Evolutionary conservation across 1,140 invertebrate species (phyloP), one percentile per base, ranked within the genome.

Genomic region (Diachasma alloeum): DNA sequence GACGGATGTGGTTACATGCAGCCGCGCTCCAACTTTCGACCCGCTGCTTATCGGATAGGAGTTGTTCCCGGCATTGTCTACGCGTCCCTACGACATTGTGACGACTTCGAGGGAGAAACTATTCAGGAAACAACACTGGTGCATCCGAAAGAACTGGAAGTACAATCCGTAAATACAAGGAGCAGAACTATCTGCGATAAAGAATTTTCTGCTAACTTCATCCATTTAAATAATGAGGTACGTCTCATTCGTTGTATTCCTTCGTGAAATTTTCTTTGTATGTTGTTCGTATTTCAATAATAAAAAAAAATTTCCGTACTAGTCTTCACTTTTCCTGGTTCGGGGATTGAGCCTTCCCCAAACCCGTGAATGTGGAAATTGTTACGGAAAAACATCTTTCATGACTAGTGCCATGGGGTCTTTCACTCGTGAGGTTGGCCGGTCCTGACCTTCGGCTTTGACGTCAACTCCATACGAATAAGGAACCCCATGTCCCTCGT

Each of bases 1-100:
- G 87, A 89, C 53, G 83, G 82, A 73, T 85, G 86, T 74, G 87
- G 85, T 1, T 89, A 90, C 72, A 83, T 88, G 81, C 87, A 88
- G 77, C 88, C 88, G 5, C 84, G 82, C 24, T 74, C 84, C 70
- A 82, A 85, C 59, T 85, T 85, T 46, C 82, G 81, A 31, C 82
- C 84, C 9, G 75, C 80, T 13, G 82, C 78, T 17, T 83, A 84
- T 42, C 82, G 81, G 0, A 79, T 85, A 5, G 81, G 81, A 9
- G 77, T 81, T 31, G 63, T 78, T 8, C 85, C 74, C 24, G 80
- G 82, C 5, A 81, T 87, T 31, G 81, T 83, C 0, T 87, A 84
- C 68, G 81, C 84, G 0, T 81, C 84, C 0, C 36, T 85, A 26
- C 81, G 78, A 15, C 82, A 83, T 66, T 66, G 66, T n/a, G 82